Percentiles rank a stretch among this genome's conserved stretches.
phyloP scores from a whole-genome alignment of 2,113 vertebrate genomes.

The Cepphus grylle region DNA sequence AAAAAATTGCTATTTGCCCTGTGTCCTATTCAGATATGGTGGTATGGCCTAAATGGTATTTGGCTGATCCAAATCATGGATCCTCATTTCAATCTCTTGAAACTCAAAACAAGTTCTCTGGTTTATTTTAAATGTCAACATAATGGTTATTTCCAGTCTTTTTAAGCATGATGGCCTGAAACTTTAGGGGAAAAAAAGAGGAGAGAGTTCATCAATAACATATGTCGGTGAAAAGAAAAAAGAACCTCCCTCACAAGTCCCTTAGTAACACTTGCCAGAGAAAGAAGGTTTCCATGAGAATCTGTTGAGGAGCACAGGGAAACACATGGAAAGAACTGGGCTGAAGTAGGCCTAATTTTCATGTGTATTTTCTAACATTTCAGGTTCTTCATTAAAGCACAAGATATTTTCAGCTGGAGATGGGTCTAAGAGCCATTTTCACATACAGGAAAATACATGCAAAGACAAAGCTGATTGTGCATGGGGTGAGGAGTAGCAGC shows the following conservation, averaged over 20 bases:
- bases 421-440: background rate
- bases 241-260: background rate
- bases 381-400: background rate
- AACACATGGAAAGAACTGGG: background rate
- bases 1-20: background rate
- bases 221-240: background rate
- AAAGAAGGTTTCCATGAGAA: background rate
- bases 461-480: background rate
- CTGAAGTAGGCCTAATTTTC: background rate
- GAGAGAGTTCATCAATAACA: background rate
- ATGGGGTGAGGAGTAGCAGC: background rate
- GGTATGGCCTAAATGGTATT: background rate
- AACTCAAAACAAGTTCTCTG: background rate
- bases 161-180: background rate
- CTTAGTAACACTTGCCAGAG: background rate
- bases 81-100: background rate
- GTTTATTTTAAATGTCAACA: background rate
- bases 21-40: background rate
- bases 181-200: accelerated
- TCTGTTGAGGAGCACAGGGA: background rate
- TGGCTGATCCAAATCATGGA: background rate
- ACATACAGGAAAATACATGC: background rate
- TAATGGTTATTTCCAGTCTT: background rate
- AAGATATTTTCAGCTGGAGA: background rate
- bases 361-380: background rate